Conservation (phyloP, 1,140 invertebrate species). For the Drosophila prosaltans region DNA sequence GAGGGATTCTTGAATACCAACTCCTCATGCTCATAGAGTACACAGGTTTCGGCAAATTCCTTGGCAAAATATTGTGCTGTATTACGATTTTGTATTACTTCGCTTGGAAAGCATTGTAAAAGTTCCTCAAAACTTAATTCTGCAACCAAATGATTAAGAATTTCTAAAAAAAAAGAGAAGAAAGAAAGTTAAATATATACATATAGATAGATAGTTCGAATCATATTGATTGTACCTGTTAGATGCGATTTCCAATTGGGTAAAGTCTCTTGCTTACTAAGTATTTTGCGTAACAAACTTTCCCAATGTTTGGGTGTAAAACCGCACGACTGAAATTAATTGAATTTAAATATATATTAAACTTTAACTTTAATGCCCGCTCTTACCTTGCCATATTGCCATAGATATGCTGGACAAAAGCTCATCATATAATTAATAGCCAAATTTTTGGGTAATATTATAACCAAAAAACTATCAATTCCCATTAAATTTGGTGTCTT, state of each 20-base stretch:
- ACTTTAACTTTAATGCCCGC: background rate
- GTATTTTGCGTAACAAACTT: slow-evolving; percentile 71
- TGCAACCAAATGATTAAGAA: slow-evolving; percentile 73
- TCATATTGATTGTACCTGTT: slow-evolving; percentile 46
- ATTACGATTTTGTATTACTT: slow-evolving; percentile 72
- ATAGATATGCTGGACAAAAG: slow-evolving; percentile 74
- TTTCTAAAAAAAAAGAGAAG: slow-evolving; percentile 47
- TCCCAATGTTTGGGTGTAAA: slow-evolving; percentile 81
- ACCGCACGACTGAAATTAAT: slow-evolving; percentile 62
- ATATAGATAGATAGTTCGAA: no score
- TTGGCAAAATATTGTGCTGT: slow-evolving; percentile 71
- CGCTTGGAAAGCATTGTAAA: slow-evolving; percentile 78
- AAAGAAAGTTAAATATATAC: background rate
- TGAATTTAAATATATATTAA: background rate
- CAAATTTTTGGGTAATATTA: slow-evolving; percentile 76
- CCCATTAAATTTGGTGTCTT: slow-evolving; percentile 74
- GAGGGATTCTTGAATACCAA: slow-evolving; percentile 55
- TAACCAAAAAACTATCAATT: slow-evolving; percentile 78
- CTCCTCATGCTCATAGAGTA: slow-evolving; percentile 67
- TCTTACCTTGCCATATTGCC: slow-evolving; percentile 78
- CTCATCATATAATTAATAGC: slow-evolving; percentile 79
- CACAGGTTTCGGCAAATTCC: slow-evolving; percentile 72
- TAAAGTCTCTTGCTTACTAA: slow-evolving; percentile 70
- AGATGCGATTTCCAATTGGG: slow-evolving; percentile 75
- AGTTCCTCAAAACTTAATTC: slow-evolving; percentile 78